Conservation (phyloP, 2,113 vertebrate genomes). For the Marcusenius ussheri region DNA sequence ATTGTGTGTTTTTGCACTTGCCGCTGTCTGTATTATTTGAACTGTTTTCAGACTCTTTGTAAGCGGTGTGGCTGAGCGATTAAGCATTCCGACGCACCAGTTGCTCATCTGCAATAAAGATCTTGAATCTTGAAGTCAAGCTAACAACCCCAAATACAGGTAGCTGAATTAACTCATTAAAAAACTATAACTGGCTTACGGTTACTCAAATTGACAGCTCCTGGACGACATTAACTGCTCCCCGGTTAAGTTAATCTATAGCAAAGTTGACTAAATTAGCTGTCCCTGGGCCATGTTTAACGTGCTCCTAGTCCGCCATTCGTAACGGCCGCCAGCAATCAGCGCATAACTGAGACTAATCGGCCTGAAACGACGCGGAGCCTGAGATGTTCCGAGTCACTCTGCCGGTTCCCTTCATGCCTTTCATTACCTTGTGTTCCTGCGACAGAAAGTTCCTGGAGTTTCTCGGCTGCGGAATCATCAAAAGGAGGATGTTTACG, state of each 20-base stretch:
- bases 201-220: background rate
- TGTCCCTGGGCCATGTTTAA: background rate
- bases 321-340: background rate
- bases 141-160: background rate
- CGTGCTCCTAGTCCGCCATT: background rate
- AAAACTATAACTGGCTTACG: background rate
- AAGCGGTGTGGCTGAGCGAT: background rate
- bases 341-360: background rate
- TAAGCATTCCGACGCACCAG: background rate
- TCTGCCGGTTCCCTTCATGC: background rate
- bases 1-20: background rate
- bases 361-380: background rate
- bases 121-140: background rate
- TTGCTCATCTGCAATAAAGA: background rate
- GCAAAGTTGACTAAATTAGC: background rate
- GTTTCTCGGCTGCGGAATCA: background rate
- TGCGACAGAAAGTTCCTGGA: background rate
- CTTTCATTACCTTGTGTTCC: background rate
- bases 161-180: background rate
- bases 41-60: background rate
- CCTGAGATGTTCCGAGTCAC: background rate
- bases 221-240: background rate
- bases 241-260: background rate
- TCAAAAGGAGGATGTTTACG: background rate
- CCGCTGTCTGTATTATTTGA: background rate